Conservation (phyloP, 2,113 vertebrate species). For the Protobothrops mucrosquamatus region DNA sequence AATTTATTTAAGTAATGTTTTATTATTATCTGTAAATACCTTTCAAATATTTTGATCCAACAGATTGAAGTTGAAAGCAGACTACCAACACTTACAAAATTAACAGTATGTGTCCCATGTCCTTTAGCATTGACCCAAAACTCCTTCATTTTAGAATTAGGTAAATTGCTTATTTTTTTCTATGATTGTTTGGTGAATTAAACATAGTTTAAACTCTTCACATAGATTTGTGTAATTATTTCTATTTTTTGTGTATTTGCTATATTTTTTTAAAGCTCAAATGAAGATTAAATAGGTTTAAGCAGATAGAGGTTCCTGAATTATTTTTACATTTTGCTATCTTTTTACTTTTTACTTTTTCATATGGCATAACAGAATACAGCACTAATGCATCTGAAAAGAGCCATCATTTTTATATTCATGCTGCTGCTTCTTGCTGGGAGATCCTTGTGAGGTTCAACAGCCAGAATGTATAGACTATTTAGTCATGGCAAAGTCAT, state of each 20-base stretch:
- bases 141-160: slow-evolving; percentile 81
- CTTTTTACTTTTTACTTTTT: background rate
- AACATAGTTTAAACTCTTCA: background rate
- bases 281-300: background rate
- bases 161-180: slow-evolving; percentile 66
- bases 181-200: background rate
- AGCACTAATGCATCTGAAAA: background rate
- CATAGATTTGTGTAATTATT: background rate
- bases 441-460: background rate
- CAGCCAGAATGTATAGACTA: background rate
- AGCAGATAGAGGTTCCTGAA: background rate
- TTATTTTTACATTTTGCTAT: background rate
- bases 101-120: slow-evolving; percentile 81
- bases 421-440: background rate
- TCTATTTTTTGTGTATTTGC: background rate
- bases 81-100: slow-evolving; percentile 66
- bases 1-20: background rate
- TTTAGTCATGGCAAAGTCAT: background rate
- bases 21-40: slow-evolving; percentile 23
- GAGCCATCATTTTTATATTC: background rate
- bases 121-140: slow-evolving; percentile 84
- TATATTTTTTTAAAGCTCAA: background rate
- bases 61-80: slow-evolving; percentile 82
- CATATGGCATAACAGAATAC: background rate
- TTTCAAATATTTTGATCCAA: slow-evolving; percentile 27